These are phyloP conservation scores for Percina caprodes DNA, from an alignment of 2,113 vertebrate genomes.

Conservation along the genomic window DNA sequence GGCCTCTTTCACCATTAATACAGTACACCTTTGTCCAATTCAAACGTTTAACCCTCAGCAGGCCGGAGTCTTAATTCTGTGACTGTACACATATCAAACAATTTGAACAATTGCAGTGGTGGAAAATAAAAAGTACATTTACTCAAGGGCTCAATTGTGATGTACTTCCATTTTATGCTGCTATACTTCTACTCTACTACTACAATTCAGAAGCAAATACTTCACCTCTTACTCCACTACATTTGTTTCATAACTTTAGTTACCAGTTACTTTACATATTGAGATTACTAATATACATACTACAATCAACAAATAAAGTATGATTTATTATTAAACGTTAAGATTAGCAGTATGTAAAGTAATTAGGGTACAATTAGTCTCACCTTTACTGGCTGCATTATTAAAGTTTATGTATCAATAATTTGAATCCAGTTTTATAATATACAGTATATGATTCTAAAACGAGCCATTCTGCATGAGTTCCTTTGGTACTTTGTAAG, in stretches of 20 bases:
- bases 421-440: neutral
- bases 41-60: slow-evolving; percentile 14
- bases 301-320: too few relatives aligned
- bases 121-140: neutral
- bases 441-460: neutral
- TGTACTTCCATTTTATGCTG: neutral
- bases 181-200: neutral
- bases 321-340: too few relatives aligned
- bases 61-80: neutral
- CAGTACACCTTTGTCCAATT: neutral
- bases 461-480: neutral
- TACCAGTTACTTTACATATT: neutral
- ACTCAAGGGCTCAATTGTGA: neutral
- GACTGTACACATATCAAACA: slow-evolving; percentile 8
- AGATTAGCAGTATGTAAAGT: neutral
- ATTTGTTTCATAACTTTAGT: neutral
- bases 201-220: neutral
- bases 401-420: neutral
- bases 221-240: too few relatives aligned
- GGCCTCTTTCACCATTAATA: slow-evolving; percentile 26
- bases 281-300: neutral
- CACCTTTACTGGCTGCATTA: neutral
- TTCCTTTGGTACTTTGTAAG: neutral
- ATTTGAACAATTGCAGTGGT: neutral
- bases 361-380: neutral